Conservation (phyloP, 2,888 invertebrate genomes). For the Ganaspis brasiliensis region DNA sequence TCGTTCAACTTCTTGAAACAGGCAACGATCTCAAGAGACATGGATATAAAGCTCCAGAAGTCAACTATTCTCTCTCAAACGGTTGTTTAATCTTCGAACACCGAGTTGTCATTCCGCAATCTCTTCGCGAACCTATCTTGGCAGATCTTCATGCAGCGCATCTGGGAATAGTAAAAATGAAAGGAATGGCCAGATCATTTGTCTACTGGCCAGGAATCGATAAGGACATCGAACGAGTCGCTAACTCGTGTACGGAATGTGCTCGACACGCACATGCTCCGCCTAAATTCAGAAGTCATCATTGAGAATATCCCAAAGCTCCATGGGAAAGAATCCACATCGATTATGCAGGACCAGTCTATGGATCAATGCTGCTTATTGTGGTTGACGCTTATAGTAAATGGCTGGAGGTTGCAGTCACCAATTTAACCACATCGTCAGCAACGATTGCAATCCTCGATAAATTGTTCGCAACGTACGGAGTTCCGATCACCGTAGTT, state of each 20-base stretch:
- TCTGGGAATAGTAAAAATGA: slow-evolving; percentile 50
- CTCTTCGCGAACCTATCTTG: slow-evolving; percentile 25
- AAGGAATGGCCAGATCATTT: slow-evolving; percentile 46
- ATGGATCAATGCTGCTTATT: slow-evolving; percentile 33
- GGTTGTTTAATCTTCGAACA: slow-evolving; percentile 47
- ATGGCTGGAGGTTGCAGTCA: not conserved
- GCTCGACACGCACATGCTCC: slow-evolving; percentile 44
- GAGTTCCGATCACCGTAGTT: too few relatives aligned
- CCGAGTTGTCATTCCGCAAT: slow-evolving; percentile 34
- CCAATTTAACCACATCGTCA: too few relatives aligned
- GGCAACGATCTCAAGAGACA: slow-evolving; percentile 22
- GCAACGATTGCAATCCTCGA: too few relatives aligned
- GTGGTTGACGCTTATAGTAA: not conserved
- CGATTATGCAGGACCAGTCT: slow-evolving; percentile 38
- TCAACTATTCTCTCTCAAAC: slow-evolving; percentile 24
- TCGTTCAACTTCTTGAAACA: slow-evolving; percentile 23
- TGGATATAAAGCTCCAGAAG: slow-evolving; percentile 44
- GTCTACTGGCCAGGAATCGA: slow-evolving; percentile 51
- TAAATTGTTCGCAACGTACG: too few relatives aligned
- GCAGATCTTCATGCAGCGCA: slow-evolving; percentile 45
- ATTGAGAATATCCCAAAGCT: slow-evolving; percentile 49
- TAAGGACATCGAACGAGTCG: slow-evolving; percentile 42
- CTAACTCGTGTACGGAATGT: slow-evolving; percentile 48
- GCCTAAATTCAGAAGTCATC: slow-evolving; percentile 45
- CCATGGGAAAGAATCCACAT: slow-evolving; percentile 29